Conservation (phyloP, 1,140 invertebrate genomes). For the Dendrolimus kikuchii region DNA sequence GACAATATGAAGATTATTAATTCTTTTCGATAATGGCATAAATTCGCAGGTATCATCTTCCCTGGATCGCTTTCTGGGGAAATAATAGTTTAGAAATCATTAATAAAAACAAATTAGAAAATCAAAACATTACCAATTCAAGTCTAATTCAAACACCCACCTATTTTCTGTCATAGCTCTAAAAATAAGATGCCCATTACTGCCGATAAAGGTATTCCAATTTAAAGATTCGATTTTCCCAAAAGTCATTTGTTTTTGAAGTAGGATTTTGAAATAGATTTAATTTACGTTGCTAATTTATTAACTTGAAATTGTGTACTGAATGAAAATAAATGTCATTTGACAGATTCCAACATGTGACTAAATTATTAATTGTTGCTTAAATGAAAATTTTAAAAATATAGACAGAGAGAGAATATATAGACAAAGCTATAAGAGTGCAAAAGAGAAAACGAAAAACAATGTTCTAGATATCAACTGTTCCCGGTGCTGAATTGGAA, state of each 20-base stretch:
- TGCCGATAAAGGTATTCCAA: constrained; percentile 37
- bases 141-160: constrained; percentile 20
- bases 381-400: constrained; percentile 1
- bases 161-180: constrained; percentile 65
- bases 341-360: too few relatives aligned
- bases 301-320: background rate
- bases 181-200: constrained; percentile 47
- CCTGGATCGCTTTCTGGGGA: constrained; percentile 77
- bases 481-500: too few relatives aligned
- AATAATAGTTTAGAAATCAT: constrained; percentile 4
- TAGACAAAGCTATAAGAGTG: too few relatives aligned
- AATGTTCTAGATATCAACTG: too few relatives aligned
- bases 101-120: background rate
- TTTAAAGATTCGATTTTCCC: constrained; percentile 34
- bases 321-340: too few relatives aligned
- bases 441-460: too few relatives aligned
- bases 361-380: too few relatives aligned
- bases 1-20: constrained; percentile 84
- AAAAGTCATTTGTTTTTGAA: constrained; percentile 44
- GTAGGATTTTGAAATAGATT: background rate
- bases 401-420: too few relatives aligned
- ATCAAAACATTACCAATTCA: background rate
- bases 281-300: background rate
- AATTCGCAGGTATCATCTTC: constrained; percentile 82
- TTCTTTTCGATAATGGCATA: constrained; percentile 83